phyloP scores from a whole-genome alignment of 2,113 vertebrate genomes.

The Sturnira hondurensis region DNA sequence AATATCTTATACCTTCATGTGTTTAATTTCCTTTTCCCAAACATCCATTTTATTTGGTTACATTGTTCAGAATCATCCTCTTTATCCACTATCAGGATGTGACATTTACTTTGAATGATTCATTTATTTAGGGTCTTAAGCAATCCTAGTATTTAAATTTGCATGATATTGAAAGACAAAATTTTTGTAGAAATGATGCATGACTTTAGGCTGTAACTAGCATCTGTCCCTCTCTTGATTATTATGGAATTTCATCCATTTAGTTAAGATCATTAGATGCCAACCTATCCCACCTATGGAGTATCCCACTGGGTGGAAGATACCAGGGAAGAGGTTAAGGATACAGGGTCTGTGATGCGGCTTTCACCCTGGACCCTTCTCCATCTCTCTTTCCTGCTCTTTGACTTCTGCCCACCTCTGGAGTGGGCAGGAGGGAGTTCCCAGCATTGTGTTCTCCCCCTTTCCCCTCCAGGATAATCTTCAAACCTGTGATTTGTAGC shows the following conservation, averaged over 20 bases:
- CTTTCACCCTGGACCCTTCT: not conserved
- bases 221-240: not conserved
- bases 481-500: not conserved
- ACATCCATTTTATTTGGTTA: constrained; percentile 45
- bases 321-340: not conserved
- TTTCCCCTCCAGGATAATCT: not conserved
- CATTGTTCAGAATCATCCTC: constrained; percentile 43
- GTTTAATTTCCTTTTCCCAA: constrained; percentile 62
- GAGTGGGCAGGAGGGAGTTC: not conserved
- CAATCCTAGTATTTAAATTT: constrained; percentile 50
- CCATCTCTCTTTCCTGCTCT: not conserved
- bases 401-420: not conserved
- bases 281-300: not conserved
- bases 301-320: not conserved
- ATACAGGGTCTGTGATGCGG: not conserved
- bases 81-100: constrained; percentile 40
- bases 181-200: constrained; percentile 27
- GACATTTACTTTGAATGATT: constrained; percentile 61
- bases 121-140: constrained; percentile 57
- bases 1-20: constrained; percentile 50
- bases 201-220: not conserved
- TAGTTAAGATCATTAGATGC: not conserved
- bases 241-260: constrained; percentile 29
- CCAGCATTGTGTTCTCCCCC: not conserved
- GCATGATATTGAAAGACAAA: constrained; percentile 44